Percentiles rank a stretch among this genome's conserved stretches.
These are phyloP conservation scores for Cydia fagiglandana DNA, from an alignment of 1,140 invertebrate genomes.

Conservation along the genomic window DNA sequence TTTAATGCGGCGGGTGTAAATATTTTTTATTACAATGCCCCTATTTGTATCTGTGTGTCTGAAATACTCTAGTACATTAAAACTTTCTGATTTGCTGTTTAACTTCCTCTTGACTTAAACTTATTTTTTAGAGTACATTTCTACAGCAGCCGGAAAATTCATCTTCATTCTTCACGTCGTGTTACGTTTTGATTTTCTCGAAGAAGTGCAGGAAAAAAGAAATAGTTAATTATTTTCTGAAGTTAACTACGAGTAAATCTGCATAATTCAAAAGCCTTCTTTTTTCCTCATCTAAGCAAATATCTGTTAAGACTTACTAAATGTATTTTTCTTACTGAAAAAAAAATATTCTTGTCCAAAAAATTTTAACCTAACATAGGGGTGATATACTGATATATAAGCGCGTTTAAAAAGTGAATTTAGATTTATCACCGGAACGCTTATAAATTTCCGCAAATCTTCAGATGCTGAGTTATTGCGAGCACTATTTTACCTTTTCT, in stretches of 20 bases:
- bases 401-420: slow-evolving; percentile 27
- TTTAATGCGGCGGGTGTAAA: slow-evolving; percentile 14
- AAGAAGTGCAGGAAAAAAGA: too few relatives aligned
- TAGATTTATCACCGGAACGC: slow-evolving; percentile 18
- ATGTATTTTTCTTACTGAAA: neutral
- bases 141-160: too few relatives aligned
- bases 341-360: neutral
- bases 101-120: neutral
- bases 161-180: too few relatives aligned
- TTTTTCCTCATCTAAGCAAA: too few relatives aligned
- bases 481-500: slow-evolving; percentile 35
- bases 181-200: too few relatives aligned
- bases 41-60: slow-evolving; percentile 4
- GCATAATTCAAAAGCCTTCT: too few relatives aligned
- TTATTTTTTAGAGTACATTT: too few relatives aligned
- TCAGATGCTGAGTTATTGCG: slow-evolving; percentile 38
- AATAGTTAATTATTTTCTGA: too few relatives aligned
- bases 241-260: too few relatives aligned
- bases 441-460: slow-evolving; percentile 36
- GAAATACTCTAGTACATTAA: slow-evolving; percentile 9
- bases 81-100: slow-evolving; percentile 10
- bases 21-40: slow-evolving; percentile 7
- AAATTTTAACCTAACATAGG: neutral
- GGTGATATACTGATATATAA: slow-evolving; percentile 31
- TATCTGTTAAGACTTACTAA: neutral